Conservation (phyloP, 2,888 invertebrate species). For the Rhingia campestris region DNA sequence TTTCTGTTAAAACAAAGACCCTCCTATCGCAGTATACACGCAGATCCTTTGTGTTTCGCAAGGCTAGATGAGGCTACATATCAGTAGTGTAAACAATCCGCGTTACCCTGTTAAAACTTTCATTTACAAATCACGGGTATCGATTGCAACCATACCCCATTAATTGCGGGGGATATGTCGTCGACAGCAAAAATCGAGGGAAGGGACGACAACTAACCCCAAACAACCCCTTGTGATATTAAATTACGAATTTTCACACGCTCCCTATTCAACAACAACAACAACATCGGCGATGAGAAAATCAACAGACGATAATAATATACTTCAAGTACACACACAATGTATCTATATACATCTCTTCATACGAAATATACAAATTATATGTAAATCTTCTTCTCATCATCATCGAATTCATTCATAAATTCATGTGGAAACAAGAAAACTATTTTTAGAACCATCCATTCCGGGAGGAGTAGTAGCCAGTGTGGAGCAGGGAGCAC, state of each 20-base stretch:
- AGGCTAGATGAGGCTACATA: neutral
- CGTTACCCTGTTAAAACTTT: slow-evolving; percentile 1
- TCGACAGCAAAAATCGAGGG: neutral
- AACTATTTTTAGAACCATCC: slow-evolving; percentile 52
- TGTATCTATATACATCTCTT: neutral
- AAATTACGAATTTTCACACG: slow-evolving; percentile 67
- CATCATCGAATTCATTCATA: slow-evolving; percentile 62
- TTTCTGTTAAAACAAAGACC: slow-evolving; percentile 16
- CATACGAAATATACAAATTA: slow-evolving; percentile 1
- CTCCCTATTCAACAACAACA: slow-evolving; percentile 26
- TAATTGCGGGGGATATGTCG: slow-evolving; percentile 21
- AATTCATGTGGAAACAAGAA: slow-evolving; percentile 42
- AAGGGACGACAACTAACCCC: slow-evolving; percentile 43
- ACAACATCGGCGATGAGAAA: slow-evolving; percentile 12
- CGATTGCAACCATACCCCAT: slow-evolving; percentile 17
- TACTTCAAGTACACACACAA: neutral
- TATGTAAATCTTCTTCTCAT: slow-evolving; percentile 42
- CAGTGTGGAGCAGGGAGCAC: neutral
- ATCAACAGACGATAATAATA: slow-evolving; percentile 6
- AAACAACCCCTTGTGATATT: slow-evolving; percentile 57
- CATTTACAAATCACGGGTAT: slow-evolving; percentile 38
- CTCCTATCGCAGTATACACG: neutral
- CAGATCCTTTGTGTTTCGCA: slow-evolving; percentile 26
- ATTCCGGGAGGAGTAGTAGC: slow-evolving; percentile 4
- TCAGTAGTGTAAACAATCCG: slow-evolving; percentile 14